Percentiles rank a stretch among this genome's conserved stretches.
Conservation (phyloP, 2,888 invertebrate species). For the Drosophila anomalata region DNA sequence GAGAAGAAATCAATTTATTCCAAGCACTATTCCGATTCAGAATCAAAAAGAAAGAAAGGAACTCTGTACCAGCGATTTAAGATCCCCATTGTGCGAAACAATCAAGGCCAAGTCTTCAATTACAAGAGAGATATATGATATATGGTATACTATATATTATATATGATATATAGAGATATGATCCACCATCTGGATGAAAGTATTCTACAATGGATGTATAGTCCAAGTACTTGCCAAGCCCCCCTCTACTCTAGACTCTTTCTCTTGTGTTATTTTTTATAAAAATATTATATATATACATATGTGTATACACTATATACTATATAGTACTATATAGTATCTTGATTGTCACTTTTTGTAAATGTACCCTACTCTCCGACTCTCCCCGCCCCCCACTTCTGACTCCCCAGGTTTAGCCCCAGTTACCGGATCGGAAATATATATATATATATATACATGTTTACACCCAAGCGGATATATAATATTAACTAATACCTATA, state of each 20-base stretch:
- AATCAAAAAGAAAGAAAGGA: slow-evolving; percentile 10
- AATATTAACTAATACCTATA: slow-evolving; percentile 11
- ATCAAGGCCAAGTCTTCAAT: slow-evolving; percentile 45
- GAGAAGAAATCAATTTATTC: neutral
- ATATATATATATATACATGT: slow-evolving; percentile 12
- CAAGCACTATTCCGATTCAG: slow-evolving; percentile 8
- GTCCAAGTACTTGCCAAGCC: no score
- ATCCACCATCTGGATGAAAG: no score
- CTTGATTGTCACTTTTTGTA: slow-evolving; percentile 29
- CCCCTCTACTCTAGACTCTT: no score
- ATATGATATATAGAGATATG: no score
- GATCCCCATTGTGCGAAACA: slow-evolving; percentile 46
- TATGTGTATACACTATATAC: no score
- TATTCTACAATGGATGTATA: no score
- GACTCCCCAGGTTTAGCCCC: slow-evolving; percentile 20
- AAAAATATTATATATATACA: no score
- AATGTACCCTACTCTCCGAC: slow-evolving; percentile 32
- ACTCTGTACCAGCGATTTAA: slow-evolving; percentile 32
- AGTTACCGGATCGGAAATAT: slow-evolving; percentile 13
- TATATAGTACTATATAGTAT: no score
- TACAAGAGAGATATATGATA: slow-evolving; percentile 9
- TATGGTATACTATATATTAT: neutral
- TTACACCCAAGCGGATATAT: slow-evolving; percentile 15
- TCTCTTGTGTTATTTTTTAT: no score
- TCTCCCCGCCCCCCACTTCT: slow-evolving; percentile 6